Evolutionary conservation across 1,140 invertebrate species (phyloP), one percentile per base, ranked within the genome.

Genomic region (Idris sp.): DNA sequence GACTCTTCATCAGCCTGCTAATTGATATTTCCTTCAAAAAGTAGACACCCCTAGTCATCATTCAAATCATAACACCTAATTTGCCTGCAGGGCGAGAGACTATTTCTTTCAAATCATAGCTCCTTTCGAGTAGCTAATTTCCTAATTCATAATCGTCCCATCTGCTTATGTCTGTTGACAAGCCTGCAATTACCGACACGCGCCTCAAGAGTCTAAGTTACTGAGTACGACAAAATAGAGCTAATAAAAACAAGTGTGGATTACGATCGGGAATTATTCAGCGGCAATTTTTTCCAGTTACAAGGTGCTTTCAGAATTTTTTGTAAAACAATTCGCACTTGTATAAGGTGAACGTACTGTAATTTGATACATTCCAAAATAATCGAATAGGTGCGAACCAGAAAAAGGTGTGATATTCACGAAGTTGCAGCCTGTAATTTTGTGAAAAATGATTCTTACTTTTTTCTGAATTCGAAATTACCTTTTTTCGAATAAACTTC

Each of bases 1-100:
- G 18, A 16, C 13, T 69, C 19, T 38, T 49, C 41, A 41, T 64
- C 58, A 72, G 68, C 58, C 35, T 38, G 25, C 61, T 61, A 74
- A 74, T 74, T 74, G 62, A 74, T 62, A 68, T 68, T 62, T 74
- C 61, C 49, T 62, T 15, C 4, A 2, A 1, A 35, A 6, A 30
- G 5, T 9, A 31, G 43, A 14, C 16, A 38, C 41, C 51, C 46
- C n/a, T 41, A 13, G 25, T 56, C 31, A 59, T 64, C 68, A 64
- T 41, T 59, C 54, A 65, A 65, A 64, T 65, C 59, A 71, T 69
- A 75, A 69, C 73, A 69, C 64, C 71, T 61, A 67, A 67, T 67
- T 74, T 74, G 28, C 38, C 61, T 54, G 22, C n/a, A 7, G 35
- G 51, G 38, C 51, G 22, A 5, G 43, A 15, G 51, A 59, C 49